phyloP scores from a whole-genome alignment of 2,797 vertebrate species.

The Pseudochaenichthys georgianus region DNA sequence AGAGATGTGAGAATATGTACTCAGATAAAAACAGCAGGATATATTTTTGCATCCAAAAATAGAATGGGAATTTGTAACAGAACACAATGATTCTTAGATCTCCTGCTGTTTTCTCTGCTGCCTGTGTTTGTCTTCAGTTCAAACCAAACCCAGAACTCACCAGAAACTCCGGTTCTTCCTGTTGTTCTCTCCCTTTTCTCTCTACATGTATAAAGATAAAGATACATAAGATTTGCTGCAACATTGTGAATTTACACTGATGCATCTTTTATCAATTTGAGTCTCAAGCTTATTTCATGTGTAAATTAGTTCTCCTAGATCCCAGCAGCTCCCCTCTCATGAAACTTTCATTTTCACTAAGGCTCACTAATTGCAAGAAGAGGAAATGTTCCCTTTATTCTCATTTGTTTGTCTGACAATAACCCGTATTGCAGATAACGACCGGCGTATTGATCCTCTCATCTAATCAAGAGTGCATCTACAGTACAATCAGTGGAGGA shows the following conservation, averaged over 20 bases:
- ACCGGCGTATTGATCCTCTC: constrained; percentile 58
- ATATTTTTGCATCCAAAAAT: neutral
- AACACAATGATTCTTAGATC: neutral
- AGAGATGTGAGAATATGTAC: neutral
- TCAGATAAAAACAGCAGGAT: constrained; percentile 1
- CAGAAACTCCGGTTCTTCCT: too few relatives aligned
- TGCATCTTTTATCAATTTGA: neutral
- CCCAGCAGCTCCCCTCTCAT: constrained; percentile 6
- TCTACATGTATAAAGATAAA: neutral
- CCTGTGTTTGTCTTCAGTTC: too few relatives aligned
- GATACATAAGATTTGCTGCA: neutral
- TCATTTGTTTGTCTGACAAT: constrained; percentile 53
- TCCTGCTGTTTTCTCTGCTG: neutral
- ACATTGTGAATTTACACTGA: neutral
- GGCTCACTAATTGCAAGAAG: neutral
- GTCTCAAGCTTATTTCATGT: neutral
- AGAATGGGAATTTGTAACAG: neutral
- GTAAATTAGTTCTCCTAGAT: neutral
- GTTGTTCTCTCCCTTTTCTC: too few relatives aligned
- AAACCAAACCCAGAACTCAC: neutral
- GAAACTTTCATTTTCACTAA: constrained; percentile 10
- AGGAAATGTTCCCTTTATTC: constrained; percentile 5
- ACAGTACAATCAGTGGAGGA: constrained; percentile 32
- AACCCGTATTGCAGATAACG: constrained; percentile 38
- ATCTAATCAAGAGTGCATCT: constrained; percentile 68